phyloP scores from a whole-genome alignment of 2,797 vertebrate species.

The Carapus acus region DNA sequence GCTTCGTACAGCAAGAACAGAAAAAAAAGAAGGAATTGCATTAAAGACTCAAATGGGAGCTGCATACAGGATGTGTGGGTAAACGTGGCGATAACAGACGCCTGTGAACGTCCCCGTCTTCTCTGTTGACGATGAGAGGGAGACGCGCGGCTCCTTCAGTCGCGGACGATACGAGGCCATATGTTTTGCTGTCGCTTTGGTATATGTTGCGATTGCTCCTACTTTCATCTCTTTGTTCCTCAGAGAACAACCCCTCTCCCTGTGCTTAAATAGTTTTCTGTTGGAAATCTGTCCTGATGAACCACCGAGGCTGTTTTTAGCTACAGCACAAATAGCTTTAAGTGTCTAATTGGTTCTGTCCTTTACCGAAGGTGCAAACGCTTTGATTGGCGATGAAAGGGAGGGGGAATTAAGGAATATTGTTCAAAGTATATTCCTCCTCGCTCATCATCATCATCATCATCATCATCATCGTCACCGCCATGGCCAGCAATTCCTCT shows the following conservation, averaged over 20 bases:
- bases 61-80: neutral
- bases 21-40: neutral
- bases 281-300: conserved; percentile 20
- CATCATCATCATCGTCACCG: too few relatives aligned
- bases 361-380: conserved; percentile 1
- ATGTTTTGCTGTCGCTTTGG: conserved; percentile 20
- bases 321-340: conserved; percentile 32
- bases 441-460: neutral
- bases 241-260: conserved; percentile 24
- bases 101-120: neutral
- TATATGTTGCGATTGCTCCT: conserved; percentile 4
- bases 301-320: conserved; percentile 34
- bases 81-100: too few relatives aligned
- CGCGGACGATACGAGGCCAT: neutral
- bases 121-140: neutral
- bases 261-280: conserved; percentile 36
- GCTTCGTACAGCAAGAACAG: neutral
- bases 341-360: conserved; percentile 12
- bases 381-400: neutral
- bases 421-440: conserved; percentile 6
- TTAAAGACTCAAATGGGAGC: conserved; percentile 3
- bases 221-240: conserved; percentile 18
- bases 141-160: neutral
- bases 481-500: too few relatives aligned
- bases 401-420: conserved; percentile 6